A percentile compares a stretch with the other conserved stretches of the same genome.
These are phyloP conservation scores for Molorchus minor DNA, from an alignment of 2,888 invertebrate genomes.

Conservation along the genomic window DNA sequence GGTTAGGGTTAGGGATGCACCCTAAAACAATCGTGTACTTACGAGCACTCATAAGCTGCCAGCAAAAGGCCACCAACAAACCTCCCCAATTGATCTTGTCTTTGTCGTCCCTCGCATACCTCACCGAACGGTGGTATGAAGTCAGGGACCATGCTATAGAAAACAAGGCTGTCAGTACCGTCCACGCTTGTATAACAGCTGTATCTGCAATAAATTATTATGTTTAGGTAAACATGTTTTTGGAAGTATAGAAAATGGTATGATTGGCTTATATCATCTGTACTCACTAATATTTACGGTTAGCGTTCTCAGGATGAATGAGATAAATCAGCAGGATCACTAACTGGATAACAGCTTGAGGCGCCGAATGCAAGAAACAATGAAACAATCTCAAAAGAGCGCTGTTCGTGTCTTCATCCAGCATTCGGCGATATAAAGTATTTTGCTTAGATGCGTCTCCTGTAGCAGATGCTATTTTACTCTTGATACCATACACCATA, in stretches of 20 bases:
- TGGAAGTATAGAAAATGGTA: not conserved
- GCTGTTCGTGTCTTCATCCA: constrained; percentile 64
- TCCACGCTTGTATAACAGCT: constrained; percentile 63
- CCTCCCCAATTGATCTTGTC: constrained; percentile 66
- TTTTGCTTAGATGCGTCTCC: constrained; percentile 55
- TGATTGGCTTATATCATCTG: not conserved
- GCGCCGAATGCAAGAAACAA: constrained; percentile 63
- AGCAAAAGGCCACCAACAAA: constrained; percentile 66
- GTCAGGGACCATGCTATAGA: constrained; percentile 71
- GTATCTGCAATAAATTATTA: constrained; percentile 51
- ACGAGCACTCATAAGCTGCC: constrained; percentile 69
- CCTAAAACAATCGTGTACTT: constrained; percentile 41
- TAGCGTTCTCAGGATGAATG: constrained; percentile 48
- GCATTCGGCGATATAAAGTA: constrained; percentile 59
- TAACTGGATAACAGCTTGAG: constrained; percentile 62
- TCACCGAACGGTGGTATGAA: constrained; percentile 69
- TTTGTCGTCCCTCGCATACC: constrained; percentile 67
- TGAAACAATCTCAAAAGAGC: constrained; percentile 62
- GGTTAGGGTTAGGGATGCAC: not conserved
- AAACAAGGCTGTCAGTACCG: constrained; percentile 65
- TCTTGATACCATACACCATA: constrained; percentile 60
- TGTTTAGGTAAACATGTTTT: constrained; percentile 1
- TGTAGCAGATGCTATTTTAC: constrained; percentile 56
- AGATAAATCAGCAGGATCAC: constrained; percentile 58
- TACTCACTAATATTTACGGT: constrained; percentile 30